Base-by-base conservation (phyloP, 2,888 invertebrate genomes). In the Panopea generosa region DNA sequence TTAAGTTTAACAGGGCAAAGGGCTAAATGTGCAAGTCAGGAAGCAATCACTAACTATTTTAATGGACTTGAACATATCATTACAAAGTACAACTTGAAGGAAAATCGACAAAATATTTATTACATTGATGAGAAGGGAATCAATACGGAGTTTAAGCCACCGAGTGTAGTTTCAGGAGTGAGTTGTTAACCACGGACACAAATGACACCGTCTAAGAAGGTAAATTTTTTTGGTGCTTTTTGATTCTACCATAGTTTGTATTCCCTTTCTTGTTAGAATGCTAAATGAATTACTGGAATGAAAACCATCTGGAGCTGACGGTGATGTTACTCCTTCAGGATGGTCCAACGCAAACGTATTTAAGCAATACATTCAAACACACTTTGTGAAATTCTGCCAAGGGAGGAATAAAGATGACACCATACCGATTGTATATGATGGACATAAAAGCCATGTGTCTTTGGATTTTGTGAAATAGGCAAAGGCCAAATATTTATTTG, bases 381-480 rank as follows among this genome's bases (percentile, higher is more conserved):
- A 76, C 45, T 43, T 72, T 0, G 9, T 59, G 2, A 74, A 67
- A 24, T 74, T 67, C 57, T 26, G 62, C 18, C 60, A 53, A n/a
- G 16, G 20, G 2, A 27, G 61, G 7, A 22, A 20, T 40, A n/a
- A 14, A 18, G 49, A 50, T 14, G 27, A 49, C 7, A 62, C 50
- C 18, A 57, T 71, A 1, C 53, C 77, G 26, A 47, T 81, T 14
- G n/a, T 81, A 14, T 68, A 74, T 61, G 77, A 81, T 57, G 71
- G 81, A 18, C 81, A 77, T 18, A 77, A 53, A 33, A 63, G 67
- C 16, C 77, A 74, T 27, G 62, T 74, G 2, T 74, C 77, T 1
- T 38, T 77, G 1, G 20, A 57, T 22, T n/a, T 74, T 3, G 74
- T 74, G 50, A 57, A 74, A 11, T 74, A 74, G 74, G 67, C 71